Evolutionary conservation across 2,797 vertebrate species (phyloP).

Genomic region (Sylvia borin): DNA sequence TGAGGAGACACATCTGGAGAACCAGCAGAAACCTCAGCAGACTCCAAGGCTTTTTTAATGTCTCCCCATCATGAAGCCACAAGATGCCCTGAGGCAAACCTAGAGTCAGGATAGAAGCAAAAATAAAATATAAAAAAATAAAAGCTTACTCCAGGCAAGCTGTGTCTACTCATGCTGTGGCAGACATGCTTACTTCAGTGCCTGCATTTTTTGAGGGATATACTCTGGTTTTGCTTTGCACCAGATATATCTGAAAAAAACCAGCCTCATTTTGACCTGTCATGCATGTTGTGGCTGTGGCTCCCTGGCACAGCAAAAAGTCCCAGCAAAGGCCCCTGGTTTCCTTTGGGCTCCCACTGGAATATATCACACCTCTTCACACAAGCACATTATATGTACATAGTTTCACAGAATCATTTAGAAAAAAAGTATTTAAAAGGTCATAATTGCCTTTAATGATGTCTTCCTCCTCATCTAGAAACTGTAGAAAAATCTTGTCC

Average conservation of each 20-base stretch:
- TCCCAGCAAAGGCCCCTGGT: neutral
- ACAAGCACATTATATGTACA: no score
- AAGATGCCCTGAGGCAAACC: neutral
- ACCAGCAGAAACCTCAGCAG: neutral
- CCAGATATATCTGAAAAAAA: slow-evolving; percentile 35
- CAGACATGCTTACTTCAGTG: neutral
- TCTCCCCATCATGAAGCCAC: neutral
- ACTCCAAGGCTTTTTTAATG: slow-evolving; percentile 5
- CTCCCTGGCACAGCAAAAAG: neutral
- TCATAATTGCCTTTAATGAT: neutral
- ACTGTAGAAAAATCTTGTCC: neutral
- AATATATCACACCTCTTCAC: neutral
- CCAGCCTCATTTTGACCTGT: slow-evolving; percentile 42
- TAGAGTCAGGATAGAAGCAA: neutral
- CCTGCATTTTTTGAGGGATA: neutral
- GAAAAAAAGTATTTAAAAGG: neutral
- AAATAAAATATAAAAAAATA: neutral
- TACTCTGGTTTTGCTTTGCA: slow-evolving; percentile 27
- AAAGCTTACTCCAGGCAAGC: neutral
- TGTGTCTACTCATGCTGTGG: neutral
- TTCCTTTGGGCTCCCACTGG: neutral
- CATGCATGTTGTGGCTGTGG: neutral
- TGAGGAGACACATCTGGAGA: slow-evolving; percentile 52
- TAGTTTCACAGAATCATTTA: neutral
- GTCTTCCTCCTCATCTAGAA: neutral